Conservation (phyloP, 2,113 vertebrate genomes). For the Sorex araneus region DNA sequence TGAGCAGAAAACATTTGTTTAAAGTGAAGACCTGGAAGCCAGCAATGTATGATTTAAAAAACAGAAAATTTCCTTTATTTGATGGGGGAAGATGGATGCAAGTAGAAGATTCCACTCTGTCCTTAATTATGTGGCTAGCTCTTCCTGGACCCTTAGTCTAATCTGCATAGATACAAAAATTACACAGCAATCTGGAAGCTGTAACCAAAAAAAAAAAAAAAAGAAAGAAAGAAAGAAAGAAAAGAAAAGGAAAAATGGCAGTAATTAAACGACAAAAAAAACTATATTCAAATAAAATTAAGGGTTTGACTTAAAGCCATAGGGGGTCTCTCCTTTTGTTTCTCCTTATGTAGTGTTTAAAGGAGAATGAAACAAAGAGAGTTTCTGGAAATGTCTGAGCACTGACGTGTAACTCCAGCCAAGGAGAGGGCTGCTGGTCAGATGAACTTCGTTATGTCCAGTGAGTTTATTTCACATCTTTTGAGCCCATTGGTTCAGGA, state of each 20-base stretch:
- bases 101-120: slow-evolving; percentile 70
- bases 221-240: slow-evolving; percentile 48
- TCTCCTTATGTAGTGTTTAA: slow-evolving; percentile 79
- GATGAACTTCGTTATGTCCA: rapidly evolving
- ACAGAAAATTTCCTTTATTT: slow-evolving; percentile 32
- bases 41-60: slow-evolving; percentile 12
- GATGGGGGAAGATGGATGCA: background rate
- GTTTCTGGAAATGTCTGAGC: slow-evolving; percentile 65
- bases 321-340: slow-evolving; percentile 83
- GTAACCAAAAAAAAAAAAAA: slow-evolving; percentile 73
- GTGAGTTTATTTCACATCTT: background rate
- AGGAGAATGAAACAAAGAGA: slow-evolving; percentile 77
- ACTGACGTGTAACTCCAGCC: slow-evolving; percentile 36
- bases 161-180: slow-evolving; percentile 86
- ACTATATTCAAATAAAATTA: slow-evolving; percentile 88
- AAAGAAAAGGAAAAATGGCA: slow-evolving; percentile 80
- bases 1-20: slow-evolving; percentile 69
- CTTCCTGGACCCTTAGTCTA: slow-evolving; percentile 83
- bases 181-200: slow-evolving; percentile 84
- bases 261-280: slow-evolving; percentile 88
- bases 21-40: slow-evolving; percentile 32
- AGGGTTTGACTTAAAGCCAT: slow-evolving; percentile 87
- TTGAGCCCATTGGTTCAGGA: background rate
- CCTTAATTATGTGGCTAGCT: slow-evolving; percentile 84
- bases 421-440: background rate